A percentile compares a stretch with the other conserved stretches of the same genome.
These are phyloP conservation scores for Argyra leucocephala DNA, from an alignment of 2,888 invertebrate genomes.

Conservation along the genomic window DNA sequence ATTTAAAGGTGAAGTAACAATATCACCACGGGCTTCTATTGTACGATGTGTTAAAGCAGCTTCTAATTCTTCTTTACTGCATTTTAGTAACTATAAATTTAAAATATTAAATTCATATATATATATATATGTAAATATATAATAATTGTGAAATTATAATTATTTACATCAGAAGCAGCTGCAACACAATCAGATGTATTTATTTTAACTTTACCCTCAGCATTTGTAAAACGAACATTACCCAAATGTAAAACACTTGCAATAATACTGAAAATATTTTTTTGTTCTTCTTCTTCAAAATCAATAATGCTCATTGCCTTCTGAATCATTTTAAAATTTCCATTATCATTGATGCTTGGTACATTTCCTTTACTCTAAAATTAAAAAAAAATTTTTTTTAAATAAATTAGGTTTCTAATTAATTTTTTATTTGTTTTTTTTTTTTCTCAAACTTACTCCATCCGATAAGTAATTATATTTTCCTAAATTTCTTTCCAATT, in stretches of 20 bases:
- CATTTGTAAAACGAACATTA: slow-evolving; percentile 70
- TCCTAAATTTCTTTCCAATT: slow-evolving; percentile 58
- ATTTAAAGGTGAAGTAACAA: slow-evolving; percentile 70
- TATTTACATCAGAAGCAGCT: slow-evolving; percentile 57
- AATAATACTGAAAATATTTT: slow-evolving; percentile 70
- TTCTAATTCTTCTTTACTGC: slow-evolving; percentile 54
- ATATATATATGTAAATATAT: slow-evolving; percentile 11
- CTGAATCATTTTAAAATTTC: slow-evolving; percentile 58
- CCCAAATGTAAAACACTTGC: slow-evolving; percentile 78
- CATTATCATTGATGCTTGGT: slow-evolving; percentile 50
- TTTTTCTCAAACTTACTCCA: slow-evolving; percentile 49
- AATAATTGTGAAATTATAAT: slow-evolving; percentile 5
- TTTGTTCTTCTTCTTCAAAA: slow-evolving; percentile 60
- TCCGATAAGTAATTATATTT: slow-evolving; percentile 71
- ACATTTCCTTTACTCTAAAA: slow-evolving; percentile 44
- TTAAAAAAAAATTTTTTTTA: slow-evolving; percentile 9
- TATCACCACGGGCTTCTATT: slow-evolving; percentile 76
- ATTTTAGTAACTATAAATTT: slow-evolving; percentile 59
- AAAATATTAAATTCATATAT: slow-evolving; percentile 47
- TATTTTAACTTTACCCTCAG: slow-evolving; percentile 61
- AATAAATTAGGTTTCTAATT: background rate
- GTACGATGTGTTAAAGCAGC: slow-evolving; percentile 73
- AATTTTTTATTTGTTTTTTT: background rate
- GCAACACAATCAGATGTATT: slow-evolving; percentile 54
- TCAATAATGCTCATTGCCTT: slow-evolving; percentile 71